Base-by-base conservation (phyloP, 2,797 vertebrate species). In the Podarcis siculus region DNA sequence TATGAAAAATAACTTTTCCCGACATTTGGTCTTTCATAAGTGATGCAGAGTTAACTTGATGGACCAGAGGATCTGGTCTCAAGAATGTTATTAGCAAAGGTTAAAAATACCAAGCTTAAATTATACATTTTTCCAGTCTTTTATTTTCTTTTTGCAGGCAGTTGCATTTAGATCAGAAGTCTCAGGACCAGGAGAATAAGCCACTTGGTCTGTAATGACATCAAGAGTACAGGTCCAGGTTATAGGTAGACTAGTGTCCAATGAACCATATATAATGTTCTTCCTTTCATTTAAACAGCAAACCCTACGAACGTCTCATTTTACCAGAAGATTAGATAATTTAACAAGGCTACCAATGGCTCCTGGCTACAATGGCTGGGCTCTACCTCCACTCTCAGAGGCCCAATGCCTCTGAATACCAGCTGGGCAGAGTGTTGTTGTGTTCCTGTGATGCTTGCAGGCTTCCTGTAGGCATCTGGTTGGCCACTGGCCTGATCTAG, bases 71-170 rank as follows among this genome's bases (percentile, higher is more conserved):
- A 89, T 72, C 9, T 5, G 76, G 79, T 87, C 66, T 12, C 83
- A 73, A 89, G 66, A 9, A 83, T 90, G 83, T 90, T n/a, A 81
- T 45, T n/a, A n/a, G 21, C 35, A 88, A 49, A 39, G 85, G 90
- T 66, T 66, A 2, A 86, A 79, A 85, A 12, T 17, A 79, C 3
- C 10, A 0, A 58, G 66, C 64, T 27, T 71, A 1, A 87, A 81
- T 82, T 80, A 78, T 73, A 58, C 89, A 71, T 2, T 64, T 0
- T 8, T 61, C 42, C 55, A 64, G 32, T 32, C n/a, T 19, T 12
- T 72, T 66, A 37, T 35, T 73, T 85, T 66, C 64, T 35, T 64
- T 85, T 61, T 67, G 21, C n/a, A 67, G 17, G 37, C 13, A 61
- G 35, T 19, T 35, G 55, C 8, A 42, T 6, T n/a, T 89, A 69